phyloP scores from a whole-genome alignment of 2,888 invertebrate species.

The Priocnemis perturbator region DNA sequence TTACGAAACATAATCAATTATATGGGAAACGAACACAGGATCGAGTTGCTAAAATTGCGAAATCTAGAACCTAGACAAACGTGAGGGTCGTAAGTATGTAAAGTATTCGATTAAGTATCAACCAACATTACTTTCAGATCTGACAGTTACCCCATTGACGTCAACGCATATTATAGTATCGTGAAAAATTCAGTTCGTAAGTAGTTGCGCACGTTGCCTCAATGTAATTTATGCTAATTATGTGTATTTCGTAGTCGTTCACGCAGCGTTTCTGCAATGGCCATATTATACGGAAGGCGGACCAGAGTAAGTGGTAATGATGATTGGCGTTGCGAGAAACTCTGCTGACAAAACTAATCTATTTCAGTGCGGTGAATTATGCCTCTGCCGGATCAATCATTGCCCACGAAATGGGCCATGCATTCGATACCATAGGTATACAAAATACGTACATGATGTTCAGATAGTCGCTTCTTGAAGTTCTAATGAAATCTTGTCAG shows the following conservation, averaged over 20 bases:
- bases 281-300: neutral
- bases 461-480: too few species aligned
- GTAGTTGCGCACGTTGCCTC: neutral
- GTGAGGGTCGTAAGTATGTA: neutral
- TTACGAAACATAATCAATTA: neutral
- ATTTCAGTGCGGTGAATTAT: conserved; percentile 1
- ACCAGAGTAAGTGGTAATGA: neutral
- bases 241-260: neutral
- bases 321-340: too few species aligned
- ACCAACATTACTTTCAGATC: neutral
- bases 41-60: neutral
- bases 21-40: neutral
- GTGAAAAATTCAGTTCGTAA: neutral
- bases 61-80: too few species aligned
- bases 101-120: neutral
- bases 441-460: too few species aligned
- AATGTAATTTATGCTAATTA: neutral
- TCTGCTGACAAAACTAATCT: too few species aligned
- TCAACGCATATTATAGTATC: neutral
- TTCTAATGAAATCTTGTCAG: too few species aligned
- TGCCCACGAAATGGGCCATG: conserved; percentile 2
- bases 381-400: neutral
- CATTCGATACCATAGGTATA: neutral
- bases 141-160: neutral
- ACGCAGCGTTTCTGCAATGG: neutral